These are phyloP conservation scores for Zeus faber DNA, from an alignment of 2,113 vertebrate species.

Conservation along the genomic window DNA sequence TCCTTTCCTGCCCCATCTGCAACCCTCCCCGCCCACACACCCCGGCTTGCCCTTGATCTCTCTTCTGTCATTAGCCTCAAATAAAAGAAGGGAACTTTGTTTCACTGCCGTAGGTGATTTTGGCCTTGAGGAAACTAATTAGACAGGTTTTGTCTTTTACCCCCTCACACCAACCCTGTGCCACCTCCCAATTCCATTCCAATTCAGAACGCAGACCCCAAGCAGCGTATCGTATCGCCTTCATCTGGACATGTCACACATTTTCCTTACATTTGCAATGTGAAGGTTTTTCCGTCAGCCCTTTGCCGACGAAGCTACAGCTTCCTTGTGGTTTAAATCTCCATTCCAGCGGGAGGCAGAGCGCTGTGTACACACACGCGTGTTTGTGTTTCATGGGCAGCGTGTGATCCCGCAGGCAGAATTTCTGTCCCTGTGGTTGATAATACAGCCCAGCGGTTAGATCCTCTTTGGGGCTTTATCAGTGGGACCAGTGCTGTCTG, in stretches of 20 bases:
- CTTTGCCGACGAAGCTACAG: slow-evolving; percentile 48
- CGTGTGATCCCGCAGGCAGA: slow-evolving; percentile 21
- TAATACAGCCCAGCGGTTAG: slow-evolving; percentile 44
- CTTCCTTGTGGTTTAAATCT: slow-evolving; percentile 49
- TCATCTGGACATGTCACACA: slow-evolving; percentile 40
- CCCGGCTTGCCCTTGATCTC: slow-evolving; percentile 24
- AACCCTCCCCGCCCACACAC: not conserved
- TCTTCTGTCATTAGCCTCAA: slow-evolving; percentile 21
- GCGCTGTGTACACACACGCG: slow-evolving; percentile 5
- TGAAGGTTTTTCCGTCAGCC: slow-evolving; percentile 42
- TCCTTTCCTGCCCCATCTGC: slow-evolving; percentile 23
- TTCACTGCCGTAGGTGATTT: not conserved
- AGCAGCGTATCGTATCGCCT: slow-evolving; percentile 34
- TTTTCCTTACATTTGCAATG: slow-evolving; percentile 46
- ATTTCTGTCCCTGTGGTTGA: slow-evolving; percentile 47
- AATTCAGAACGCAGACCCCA: not conserved
- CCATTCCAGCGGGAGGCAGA: slow-evolving; percentile 32
- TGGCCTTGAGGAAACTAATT: not conserved
- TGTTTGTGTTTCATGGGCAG: slow-evolving; percentile 3
- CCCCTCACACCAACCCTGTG: not conserved
- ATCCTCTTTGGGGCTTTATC: slow-evolving; percentile 59
- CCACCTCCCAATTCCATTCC: not conserved
- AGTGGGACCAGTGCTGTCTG: slow-evolving; percentile 40
- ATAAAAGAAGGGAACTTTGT: not conserved
- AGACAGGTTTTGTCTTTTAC: not conserved